These are phyloP conservation scores for Spondyliosoma cantharus DNA, from an alignment of 2,797 vertebrate genomes.

Conservation along the genomic window DNA sequence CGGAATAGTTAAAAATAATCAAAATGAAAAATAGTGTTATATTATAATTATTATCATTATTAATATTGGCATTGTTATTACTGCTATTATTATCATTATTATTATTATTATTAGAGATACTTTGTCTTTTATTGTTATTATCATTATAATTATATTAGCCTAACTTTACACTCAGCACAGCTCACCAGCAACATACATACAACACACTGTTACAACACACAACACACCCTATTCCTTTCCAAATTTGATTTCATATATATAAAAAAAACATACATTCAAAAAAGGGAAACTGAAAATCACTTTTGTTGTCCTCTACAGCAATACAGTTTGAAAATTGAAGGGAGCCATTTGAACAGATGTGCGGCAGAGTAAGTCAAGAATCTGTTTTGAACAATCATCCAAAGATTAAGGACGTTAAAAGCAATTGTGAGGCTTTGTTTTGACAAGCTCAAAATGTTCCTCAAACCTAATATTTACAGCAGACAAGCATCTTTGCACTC, in stretches of 20 bases:
- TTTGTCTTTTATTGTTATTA: too few relatives aligned
- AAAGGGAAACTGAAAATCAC: neutral
- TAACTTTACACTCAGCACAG: too few relatives aligned
- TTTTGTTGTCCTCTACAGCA: conserved; percentile 6
- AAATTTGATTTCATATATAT: conserved; percentile 15
- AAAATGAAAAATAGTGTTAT: too few relatives aligned
- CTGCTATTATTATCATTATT: too few relatives aligned
- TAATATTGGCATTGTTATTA: too few relatives aligned
- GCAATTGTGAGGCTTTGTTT: conserved; percentile 83
- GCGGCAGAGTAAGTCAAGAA: conserved; percentile 76
- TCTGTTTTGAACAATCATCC: conserved; percentile 81
- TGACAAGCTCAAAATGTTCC: conserved; percentile 85
- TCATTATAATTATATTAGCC: too few relatives aligned
- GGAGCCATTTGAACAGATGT: conserved; percentile 77
- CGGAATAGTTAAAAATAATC: too few relatives aligned
- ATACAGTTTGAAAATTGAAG: conserved; percentile 28
- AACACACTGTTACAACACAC: too few relatives aligned
- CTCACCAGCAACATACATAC: too few relatives aligned
- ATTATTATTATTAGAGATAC: too few relatives aligned
- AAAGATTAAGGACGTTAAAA: conserved; percentile 85
- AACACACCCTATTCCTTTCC: too few relatives aligned
- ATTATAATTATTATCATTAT: too few relatives aligned
- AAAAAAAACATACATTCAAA: neutral
- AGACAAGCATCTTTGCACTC: conserved; percentile 83
- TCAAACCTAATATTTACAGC: conserved; percentile 84